Conservation (phyloP, 2,888 invertebrate genomes). For the Cheilosia scutellata region DNA sequence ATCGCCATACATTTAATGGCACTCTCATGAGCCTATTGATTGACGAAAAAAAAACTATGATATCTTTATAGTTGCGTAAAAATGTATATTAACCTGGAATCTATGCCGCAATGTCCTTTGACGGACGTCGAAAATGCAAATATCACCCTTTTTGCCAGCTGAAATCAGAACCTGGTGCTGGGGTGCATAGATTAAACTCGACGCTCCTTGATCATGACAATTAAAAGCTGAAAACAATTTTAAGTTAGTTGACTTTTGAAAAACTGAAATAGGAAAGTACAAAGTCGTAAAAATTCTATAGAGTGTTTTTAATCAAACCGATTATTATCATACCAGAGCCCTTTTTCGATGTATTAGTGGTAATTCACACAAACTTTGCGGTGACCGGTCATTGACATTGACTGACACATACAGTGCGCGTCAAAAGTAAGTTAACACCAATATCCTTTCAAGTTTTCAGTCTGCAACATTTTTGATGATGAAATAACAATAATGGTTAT, state of each 20-base stretch:
- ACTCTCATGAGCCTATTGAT: slow-evolving; percentile 92
- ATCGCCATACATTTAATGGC: slow-evolving; percentile 97
- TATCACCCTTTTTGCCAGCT: slow-evolving; percentile 98
- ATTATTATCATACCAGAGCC: no score
- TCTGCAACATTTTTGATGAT: no score
- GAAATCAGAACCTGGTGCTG: slow-evolving; percentile 97
- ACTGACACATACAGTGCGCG: no score
- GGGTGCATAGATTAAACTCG: slow-evolving; percentile 95
- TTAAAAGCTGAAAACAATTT: slow-evolving; percentile 89
- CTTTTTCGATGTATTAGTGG: no score
- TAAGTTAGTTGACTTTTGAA: background rate
- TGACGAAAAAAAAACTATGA: background rate
- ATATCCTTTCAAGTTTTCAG: no score
- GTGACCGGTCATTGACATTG: no score
- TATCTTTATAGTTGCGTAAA: background rate
- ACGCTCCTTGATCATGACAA: slow-evolving; percentile 97
- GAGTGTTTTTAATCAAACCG: no score
- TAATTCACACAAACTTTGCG: no score
- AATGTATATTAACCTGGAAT: slow-evolving; percentile 85
- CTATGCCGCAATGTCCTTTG: slow-evolving; percentile 94
- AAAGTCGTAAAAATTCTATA: no score
- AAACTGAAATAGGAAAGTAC: background rate
- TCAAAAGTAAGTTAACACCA: no score
- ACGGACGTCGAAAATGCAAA: slow-evolving; percentile 97
- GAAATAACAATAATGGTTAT: no score